Conservation (phyloP, 2,888 invertebrate species). For the Microctonus brassicae region DNA sequence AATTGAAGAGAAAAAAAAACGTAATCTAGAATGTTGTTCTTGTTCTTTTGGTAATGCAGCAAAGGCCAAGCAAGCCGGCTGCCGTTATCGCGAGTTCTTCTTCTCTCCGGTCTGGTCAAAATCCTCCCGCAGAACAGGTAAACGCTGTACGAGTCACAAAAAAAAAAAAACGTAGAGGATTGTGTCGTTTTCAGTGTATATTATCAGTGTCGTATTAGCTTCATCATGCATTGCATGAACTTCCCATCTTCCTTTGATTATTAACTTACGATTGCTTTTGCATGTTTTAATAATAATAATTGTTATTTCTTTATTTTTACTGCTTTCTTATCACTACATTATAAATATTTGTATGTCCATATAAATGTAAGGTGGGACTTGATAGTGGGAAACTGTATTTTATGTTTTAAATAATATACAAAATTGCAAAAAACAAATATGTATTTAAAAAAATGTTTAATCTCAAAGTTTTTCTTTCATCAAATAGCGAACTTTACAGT, state of each 20-base stretch:
- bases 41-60: constrained; percentile 70
- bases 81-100: constrained; percentile 71
- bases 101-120: constrained; percentile 72
- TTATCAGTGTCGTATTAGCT: constrained; percentile 47
- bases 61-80: constrained; percentile 73
- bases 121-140: constrained; percentile 75
- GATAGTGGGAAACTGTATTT: too few species aligned
- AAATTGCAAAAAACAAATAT: too few species aligned
- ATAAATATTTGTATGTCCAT: too few species aligned
- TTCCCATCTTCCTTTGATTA: constrained; percentile 31
- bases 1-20: neutral
- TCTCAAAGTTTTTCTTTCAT: too few species aligned
- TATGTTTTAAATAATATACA: too few species aligned
- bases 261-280: neutral
- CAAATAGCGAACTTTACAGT: too few species aligned
- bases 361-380: too few species aligned
- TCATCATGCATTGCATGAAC: constrained; percentile 46
- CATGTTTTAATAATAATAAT: too few species aligned
- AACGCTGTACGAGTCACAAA: constrained; percentile 61
- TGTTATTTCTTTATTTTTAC: constrained; percentile 30
- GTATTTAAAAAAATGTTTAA: too few species aligned
- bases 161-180: constrained; percentile 24
- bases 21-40: constrained; percentile 58
- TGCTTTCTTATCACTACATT: too few species aligned
- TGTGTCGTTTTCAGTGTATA: constrained; percentile 30